phyloP scores from a whole-genome alignment of 2,113 vertebrate species.

The Trichomycterus rosablanca region DNA sequence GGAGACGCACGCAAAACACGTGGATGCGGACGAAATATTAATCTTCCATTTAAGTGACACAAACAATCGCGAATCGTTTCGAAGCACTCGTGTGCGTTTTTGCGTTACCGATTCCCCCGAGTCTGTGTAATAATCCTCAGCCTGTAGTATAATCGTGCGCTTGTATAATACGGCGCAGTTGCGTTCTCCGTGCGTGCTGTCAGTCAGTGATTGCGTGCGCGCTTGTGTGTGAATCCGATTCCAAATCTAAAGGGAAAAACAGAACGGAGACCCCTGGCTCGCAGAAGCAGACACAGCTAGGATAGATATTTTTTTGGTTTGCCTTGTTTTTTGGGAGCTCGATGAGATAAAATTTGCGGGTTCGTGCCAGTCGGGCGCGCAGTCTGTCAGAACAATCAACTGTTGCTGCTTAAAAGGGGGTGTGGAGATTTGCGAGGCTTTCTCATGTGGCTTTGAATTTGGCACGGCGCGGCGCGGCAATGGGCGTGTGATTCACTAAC shows the following conservation, averaged over 20 bases:
- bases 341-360: constrained; percentile 40
- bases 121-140: no score
- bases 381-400: constrained; percentile 63
- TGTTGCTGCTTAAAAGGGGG: constrained; percentile 65
- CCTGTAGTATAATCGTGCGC: no score
- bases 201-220: constrained; percentile 38
- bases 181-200: no score
- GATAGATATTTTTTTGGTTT: no score
- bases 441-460: constrained; percentile 35
- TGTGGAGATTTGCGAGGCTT: constrained; percentile 45
- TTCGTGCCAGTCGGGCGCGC: no score
- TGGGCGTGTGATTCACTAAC: constrained; percentile 59
- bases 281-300: constrained; percentile 49
- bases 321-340: constrained; percentile 43
- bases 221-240: constrained; percentile 48
- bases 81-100: no score
- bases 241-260: constrained; percentile 39
- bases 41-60: no score
- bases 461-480: constrained; percentile 38
- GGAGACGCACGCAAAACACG: no score
- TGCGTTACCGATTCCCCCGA: no score
- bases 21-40: no score
- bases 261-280: constrained; percentile 24
- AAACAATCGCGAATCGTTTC: no score
- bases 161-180: constrained; percentile 56